Percentiles rank a stretch among this genome's conserved stretches.
phyloP scores from a whole-genome alignment of 2,113 vertebrate species.

The Chloropsis hardwickii region DNA sequence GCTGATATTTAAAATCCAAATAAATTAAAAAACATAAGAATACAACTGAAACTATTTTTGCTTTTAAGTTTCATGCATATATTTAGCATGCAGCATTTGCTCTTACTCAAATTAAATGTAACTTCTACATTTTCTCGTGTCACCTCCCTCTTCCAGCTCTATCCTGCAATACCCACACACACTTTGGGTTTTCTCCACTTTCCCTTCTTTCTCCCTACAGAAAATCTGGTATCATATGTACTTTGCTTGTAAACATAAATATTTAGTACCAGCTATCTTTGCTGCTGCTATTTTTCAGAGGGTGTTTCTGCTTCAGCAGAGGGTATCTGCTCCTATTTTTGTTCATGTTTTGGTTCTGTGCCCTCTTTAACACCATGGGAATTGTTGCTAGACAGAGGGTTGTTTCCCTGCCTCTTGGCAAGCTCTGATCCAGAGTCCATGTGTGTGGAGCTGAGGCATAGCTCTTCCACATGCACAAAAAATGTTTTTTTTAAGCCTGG shows the following conservation, averaged over 20 bases:
- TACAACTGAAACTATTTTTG: not conserved
- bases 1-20: not conserved
- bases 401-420: not conserved
- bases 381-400: not conserved
- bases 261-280: not conserved
- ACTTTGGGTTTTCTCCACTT: not conserved
- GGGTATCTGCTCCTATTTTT: not conserved
- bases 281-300: not conserved
- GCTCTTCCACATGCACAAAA: not conserved
- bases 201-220: not conserved
- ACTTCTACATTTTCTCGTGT: accelerated
- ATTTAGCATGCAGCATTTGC: not conserved
- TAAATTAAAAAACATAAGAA: not conserved
- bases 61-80: not conserved
- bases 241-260: not conserved
- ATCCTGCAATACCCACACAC: not conserved
- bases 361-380: not conserved
- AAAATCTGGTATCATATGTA: not conserved
- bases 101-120: not conserved
- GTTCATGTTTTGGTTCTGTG: not conserved
- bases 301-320: not conserved
- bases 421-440: accelerated
- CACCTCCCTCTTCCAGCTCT: not conserved
- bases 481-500: not conserved
- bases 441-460: not conserved